Evolutionary conservation across 2,113 vertebrate genomes (phyloP), one percentile per base, ranked within the genome.

Genomic region (Symphodus melops): DNA sequence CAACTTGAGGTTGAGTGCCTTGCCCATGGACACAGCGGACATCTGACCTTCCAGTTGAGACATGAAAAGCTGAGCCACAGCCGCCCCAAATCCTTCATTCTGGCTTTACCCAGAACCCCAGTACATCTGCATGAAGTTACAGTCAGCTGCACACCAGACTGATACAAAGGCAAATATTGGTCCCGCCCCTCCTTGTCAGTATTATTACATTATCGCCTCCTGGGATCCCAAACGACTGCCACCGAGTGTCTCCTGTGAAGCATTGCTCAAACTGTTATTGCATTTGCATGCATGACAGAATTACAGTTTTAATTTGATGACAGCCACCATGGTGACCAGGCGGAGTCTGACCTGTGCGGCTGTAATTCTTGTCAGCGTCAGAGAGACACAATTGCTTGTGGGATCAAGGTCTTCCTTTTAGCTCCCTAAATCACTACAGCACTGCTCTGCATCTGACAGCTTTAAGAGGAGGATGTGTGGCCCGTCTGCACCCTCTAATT

Each of bases 351-450:
- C 19, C 55, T 48, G 2, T 61, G 13, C 48, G 39, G 52, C 49
- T 33, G 55, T 21, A 77, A 56, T 21, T 63, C 28, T 55, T 56
- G 12, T 42, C 42, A 70, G 13, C 16, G 9, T 57, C 36, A 37
- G 19, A 14, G 19, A 51, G 28, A 48, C 46, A 59, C 17, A 66
- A 57, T 67, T 48, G 39, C 49, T 62, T 68, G 25, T 12, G 48
- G 33, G 39, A 20, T 62, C 55, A 75, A 68, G 39, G n/a, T 56
- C 41, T 25, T 53, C 23, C 23, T 20, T 41, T 28, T 28, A 41
- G 42, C 48, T 56, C 5, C 49, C 14, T 77, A 63, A 69, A 69
- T 70, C 59, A 57, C 19, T 2, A 12, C 23, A 25, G 9, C 44
- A 37, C 14, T 8, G 13, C 23, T 3, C 25, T 36, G 16, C 36